phyloP scores from a whole-genome alignment of 2,113 vertebrate genomes.

The Clupea harengus region DNA sequence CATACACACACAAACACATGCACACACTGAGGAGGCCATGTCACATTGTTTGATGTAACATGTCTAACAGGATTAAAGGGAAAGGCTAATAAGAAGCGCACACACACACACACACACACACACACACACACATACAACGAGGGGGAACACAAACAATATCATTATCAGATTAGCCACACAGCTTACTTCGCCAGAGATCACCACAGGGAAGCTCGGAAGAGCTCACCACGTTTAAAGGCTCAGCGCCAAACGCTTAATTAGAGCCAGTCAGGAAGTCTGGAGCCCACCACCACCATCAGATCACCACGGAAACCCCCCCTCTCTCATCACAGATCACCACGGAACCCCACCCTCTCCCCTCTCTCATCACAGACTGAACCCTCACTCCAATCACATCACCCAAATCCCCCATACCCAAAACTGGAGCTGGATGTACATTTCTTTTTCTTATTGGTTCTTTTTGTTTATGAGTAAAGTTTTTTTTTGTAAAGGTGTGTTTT shows the following conservation, averaged over 20 bases:
- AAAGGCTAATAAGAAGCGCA: not conserved
- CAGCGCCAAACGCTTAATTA: not conserved
- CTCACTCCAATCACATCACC: not conserved
- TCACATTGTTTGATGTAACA: not conserved
- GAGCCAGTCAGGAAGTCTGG: conserved; percentile 2
- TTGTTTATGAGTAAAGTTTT: not conserved
- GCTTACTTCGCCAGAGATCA: not conserved
- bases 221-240: not conserved
- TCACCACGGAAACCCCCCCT: not conserved
- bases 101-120: not conserved
- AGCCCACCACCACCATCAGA: not conserved
- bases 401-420: not conserved
- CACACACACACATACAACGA: not conserved
- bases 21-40: not conserved
- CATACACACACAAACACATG: conserved; percentile 15
- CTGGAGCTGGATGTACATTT: conserved; percentile 8
- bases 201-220: not conserved
- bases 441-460: not conserved
- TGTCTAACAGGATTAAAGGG: not conserved
- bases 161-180: not conserved
- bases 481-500: conserved; percentile 14
- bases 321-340: too few relatives aligned
- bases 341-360: not conserved
- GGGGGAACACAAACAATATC: not conserved
- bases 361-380: not conserved